phyloP scores from a whole-genome alignment of 2,797 vertebrate species.

The Serranus cabrilla region DNA sequence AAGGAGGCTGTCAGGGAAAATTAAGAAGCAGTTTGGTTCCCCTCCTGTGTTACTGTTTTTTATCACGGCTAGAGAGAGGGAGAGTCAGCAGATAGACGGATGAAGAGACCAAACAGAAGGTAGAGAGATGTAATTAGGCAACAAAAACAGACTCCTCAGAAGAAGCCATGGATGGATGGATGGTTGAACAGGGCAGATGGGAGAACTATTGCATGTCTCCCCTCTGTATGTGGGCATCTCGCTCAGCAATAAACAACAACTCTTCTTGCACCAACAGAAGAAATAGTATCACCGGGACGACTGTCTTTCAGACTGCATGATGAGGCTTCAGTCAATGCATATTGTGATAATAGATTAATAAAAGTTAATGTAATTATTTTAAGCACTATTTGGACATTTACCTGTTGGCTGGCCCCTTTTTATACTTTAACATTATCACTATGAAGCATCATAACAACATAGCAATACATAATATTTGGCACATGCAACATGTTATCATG shows the following conservation, averaged over 20 bases:
- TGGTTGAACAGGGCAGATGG: slow-evolving; percentile 51
- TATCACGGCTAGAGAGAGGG: slow-evolving; percentile 88
- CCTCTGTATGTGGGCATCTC: slow-evolving; percentile 26
- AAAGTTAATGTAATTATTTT: neutral
- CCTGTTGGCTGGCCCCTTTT: slow-evolving; percentile 3
- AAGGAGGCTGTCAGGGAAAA: slow-evolving; percentile 98
- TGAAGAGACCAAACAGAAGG: slow-evolving; percentile 89
- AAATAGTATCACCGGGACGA: neutral
- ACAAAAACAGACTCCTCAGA: slow-evolving; percentile 83
- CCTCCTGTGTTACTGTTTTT: slow-evolving; percentile 92
- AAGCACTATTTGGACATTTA: neutral
- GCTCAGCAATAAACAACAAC: slow-evolving; percentile 32
- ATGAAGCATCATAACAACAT: too few species aligned
- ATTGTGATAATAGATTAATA: neutral
- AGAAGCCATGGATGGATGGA: slow-evolving; percentile 64
- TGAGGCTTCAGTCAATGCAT: neutral
- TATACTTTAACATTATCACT: neutral
- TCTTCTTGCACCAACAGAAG: slow-evolving; percentile 1
- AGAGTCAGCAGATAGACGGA: slow-evolving; percentile 63
- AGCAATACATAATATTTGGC: neutral
- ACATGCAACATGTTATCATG: neutral
- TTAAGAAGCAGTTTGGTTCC: slow-evolving; percentile 97
- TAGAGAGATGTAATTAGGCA: slow-evolving; percentile 90
- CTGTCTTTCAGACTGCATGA: neutral
- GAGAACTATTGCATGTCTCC: slow-evolving; percentile 25